Percentiles rank a stretch among this genome's conserved stretches.
These are phyloP conservation scores for Epizoanthus rinbou DNA, from an alignment of 92 coral and sea anemone species.

Conservation along the genomic window DNA sequence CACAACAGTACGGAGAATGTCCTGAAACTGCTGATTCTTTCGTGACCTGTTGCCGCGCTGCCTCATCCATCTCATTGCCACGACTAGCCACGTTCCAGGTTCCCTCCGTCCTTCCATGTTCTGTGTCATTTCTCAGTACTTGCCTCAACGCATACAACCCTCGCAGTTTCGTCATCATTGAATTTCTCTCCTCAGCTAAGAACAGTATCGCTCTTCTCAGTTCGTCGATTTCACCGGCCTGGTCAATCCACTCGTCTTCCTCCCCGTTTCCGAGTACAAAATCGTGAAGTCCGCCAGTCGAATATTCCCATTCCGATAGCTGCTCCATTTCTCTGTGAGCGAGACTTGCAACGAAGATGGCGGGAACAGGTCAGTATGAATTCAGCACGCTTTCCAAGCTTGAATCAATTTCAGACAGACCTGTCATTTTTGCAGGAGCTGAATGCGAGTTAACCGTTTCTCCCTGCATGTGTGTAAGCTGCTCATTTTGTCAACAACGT, in stretches of 20 bases:
- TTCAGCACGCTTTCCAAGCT: background rate
- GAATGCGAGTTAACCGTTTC: background rate
- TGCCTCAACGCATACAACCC: conserved; percentile 49
- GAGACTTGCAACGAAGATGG: background rate
- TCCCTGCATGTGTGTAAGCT: background rate
- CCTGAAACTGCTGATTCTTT: conserved; percentile 6
- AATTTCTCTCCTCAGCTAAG: conserved; percentile 60
- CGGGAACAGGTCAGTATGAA: conserved; percentile 8
- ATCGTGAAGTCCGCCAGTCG: conserved; percentile 45
- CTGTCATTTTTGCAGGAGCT: background rate
- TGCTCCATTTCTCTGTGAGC: conserved; percentile 21
- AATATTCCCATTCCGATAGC: conserved; percentile 6
- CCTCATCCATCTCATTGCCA: conserved; percentile 23
- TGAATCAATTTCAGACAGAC: background rate
- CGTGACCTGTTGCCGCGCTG: conserved; percentile 36
- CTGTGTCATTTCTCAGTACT: conserved; percentile 30
- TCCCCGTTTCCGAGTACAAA: conserved; percentile 56
- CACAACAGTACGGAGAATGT: background rate
- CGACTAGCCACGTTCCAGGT: background rate
- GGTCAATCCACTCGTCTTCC: conserved; percentile 47
- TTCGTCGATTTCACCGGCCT: conserved; percentile 52
- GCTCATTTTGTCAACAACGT: conserved; percentile 35
- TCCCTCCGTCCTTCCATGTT: background rate
- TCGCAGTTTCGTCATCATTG: conserved; percentile 55
- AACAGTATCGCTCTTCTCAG: conserved; percentile 44